phyloP scores from a whole-genome alignment of 2,797 vertebrate genomes.

The Acipenser ruthenus region DNA sequence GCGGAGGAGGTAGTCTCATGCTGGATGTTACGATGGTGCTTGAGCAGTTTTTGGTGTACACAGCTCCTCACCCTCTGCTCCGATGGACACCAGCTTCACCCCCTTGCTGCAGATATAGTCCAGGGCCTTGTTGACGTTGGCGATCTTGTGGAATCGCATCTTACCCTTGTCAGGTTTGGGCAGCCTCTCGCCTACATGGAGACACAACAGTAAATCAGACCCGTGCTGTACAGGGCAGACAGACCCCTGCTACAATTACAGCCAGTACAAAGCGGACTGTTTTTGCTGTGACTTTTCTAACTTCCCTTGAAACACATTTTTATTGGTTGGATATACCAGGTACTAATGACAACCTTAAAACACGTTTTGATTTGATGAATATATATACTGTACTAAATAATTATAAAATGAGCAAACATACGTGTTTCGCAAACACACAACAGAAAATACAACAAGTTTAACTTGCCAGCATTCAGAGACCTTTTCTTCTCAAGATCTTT shows the following conservation, averaged over 20 bases:
- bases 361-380: too few species aligned
- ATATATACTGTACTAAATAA: too few species aligned
- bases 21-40: too few species aligned
- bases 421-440: too few species aligned
- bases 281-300: too few species aligned
- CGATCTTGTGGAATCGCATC: constrained; percentile 91
- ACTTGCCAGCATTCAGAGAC: too few species aligned
- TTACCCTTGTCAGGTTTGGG: constrained; percentile 88
- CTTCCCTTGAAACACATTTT: background rate
- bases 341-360: background rate
- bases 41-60: too few species aligned
- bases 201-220: background rate
- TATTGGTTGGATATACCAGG: background rate
- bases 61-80: constrained; percentile 68
- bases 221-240: background rate
- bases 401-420: too few species aligned
- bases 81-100: constrained; percentile 84
- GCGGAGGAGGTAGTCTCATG: too few species aligned
- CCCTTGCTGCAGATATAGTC: constrained; percentile 88
- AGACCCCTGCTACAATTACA: background rate
- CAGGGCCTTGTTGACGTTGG: constrained; percentile 86
- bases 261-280: background rate
- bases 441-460: too few species aligned
- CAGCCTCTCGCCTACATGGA: constrained; percentile 69
- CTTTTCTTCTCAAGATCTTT: too few species aligned